A percentile compares a stretch with the other conserved stretches of the same genome.
phyloP scores from a whole-genome alignment of 2,113 vertebrate genomes.

The Campylorhamphus procurvoides region DNA sequence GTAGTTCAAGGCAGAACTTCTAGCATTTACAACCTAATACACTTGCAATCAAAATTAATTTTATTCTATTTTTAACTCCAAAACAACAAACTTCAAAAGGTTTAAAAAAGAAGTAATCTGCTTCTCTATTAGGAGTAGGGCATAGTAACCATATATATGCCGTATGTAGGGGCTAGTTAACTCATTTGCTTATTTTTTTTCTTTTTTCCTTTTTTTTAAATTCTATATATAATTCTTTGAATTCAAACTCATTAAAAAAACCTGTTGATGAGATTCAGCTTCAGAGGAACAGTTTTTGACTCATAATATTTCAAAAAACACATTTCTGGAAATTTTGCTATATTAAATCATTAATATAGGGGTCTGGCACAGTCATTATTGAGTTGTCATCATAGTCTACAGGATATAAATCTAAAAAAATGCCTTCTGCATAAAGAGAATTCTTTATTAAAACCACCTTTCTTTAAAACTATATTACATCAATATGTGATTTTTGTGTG shows the following conservation, averaged over 20 bases:
- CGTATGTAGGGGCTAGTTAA: constrained; percentile 60
- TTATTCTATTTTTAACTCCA: constrained; percentile 23
- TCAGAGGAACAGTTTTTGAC: constrained; percentile 73
- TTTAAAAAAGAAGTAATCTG: background rate
- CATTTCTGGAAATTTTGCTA: constrained; percentile 76
- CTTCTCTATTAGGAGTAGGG: background rate
- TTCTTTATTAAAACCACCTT: constrained; percentile 82
- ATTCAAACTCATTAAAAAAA: constrained; percentile 73
- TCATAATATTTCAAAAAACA: constrained; percentile 83
- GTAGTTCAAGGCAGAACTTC: constrained; percentile 37
- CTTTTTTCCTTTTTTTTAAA: background rate
- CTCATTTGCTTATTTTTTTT: constrained; percentile 50
- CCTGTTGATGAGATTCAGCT: constrained; percentile 75
- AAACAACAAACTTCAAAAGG: constrained; percentile 60
- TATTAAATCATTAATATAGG: constrained; percentile 81
- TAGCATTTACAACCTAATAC: constrained; percentile 20
- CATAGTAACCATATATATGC: constrained; percentile 12
- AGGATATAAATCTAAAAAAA: constrained; percentile 79
- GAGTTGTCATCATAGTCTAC: constrained; percentile 80
- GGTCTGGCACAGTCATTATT: constrained; percentile 79
- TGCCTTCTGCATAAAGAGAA: constrained; percentile 69
- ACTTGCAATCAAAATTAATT: constrained; percentile 43
- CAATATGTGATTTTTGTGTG: constrained; percentile 62
- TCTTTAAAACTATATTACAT: constrained; percentile 69
- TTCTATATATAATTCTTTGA: constrained; percentile 68